Evolutionary conservation across 2,797 vertebrate genomes (phyloP), one percentile per base, ranked within the genome.

Genomic region (Lateolabrax maculatus): DNA sequence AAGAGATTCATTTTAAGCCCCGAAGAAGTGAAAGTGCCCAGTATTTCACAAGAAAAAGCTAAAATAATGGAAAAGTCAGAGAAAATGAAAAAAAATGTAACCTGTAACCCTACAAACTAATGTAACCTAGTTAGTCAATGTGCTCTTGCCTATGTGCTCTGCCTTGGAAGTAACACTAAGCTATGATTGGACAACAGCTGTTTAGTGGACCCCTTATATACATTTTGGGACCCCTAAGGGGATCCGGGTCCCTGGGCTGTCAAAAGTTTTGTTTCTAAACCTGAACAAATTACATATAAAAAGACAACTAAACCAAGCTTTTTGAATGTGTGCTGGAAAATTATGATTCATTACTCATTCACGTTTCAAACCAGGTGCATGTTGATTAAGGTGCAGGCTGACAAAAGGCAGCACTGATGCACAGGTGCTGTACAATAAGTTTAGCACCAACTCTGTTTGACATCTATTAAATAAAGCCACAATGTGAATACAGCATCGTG

Each of bases 401-500:
- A 27, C 11, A 34, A 48, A 34, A 12, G 29, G 34, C 21, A n/a
- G 48, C 27, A 3, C 11, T 53, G 6, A 0, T n/a, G n/a, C n/a
- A n/a, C n/a, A n/a, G n/a, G n/a, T n/a, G n/a, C n/a, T n/a, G n/a
- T n/a, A n/a, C n/a, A n/a, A 23, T 6, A 21, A 31, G 34, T 37
- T 71, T 25, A 64, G 27, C 7, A 6, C 6, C 1, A 3, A n/a
- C n/a, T n/a, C 41, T 71, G 9, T 58, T 13, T 18, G 2, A 23
- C 31, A 34, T 34, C 2, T 6, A 4, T 44, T 15, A 16, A 2
- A 9, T 60, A 31, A 79, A 82, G 79, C 84, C 87, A 90, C 85
- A 85, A 86, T 81, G 82, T 83, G 71, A 87, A 90, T 43, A 69
- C 79, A 79, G 85, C 80, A 37, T 48, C 2, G 46, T 60, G 73